These are phyloP conservation scores for Agrilus cyanescens DNA, from an alignment of 2,888 invertebrate genomes.

Conservation along the genomic window DNA sequence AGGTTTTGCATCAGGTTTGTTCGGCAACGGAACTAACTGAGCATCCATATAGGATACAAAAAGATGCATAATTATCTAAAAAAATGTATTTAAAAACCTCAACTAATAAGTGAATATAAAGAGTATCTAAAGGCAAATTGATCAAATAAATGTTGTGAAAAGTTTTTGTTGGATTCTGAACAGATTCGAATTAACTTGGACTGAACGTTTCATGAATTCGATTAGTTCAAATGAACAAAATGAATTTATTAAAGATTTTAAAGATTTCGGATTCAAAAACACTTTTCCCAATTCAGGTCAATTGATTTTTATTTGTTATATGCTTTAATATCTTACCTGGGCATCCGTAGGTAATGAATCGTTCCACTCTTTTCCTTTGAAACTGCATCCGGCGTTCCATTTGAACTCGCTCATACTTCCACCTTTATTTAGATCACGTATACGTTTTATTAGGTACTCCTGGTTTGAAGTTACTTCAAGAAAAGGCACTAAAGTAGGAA, in stretches of 20 bases:
- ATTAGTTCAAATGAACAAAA: too few species aligned
- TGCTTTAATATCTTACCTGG: slow-evolving; percentile 42
- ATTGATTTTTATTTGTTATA: too few species aligned
- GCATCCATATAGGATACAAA: slow-evolving; percentile 80
- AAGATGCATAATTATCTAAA: slow-evolving; percentile 70
- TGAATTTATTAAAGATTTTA: too few species aligned
- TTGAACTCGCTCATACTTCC: slow-evolving; percentile 81
- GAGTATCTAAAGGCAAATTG: too few species aligned
- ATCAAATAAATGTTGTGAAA: too few species aligned
- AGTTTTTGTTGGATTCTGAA: neutral
- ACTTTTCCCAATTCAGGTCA: too few species aligned
- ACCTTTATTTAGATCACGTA: slow-evolving; percentile 66
- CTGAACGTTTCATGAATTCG: too few species aligned
- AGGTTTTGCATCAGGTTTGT: slow-evolving; percentile 52
- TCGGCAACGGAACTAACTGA: slow-evolving; percentile 54
- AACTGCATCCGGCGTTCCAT: slow-evolving; percentile 73
- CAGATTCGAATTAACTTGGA: too few species aligned
- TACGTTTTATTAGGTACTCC: slow-evolving; percentile 70
- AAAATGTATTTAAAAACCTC: slow-evolving; percentile 10
- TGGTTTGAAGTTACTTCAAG: slow-evolving; percentile 74
- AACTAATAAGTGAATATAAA: too few species aligned
- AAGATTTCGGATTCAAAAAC: too few species aligned
- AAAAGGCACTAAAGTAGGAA: slow-evolving; percentile 60
- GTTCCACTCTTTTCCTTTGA: slow-evolving; percentile 67
- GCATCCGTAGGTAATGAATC: slow-evolving; percentile 78